Percentiles rank a stretch among this genome's conserved stretches.
Evolutionary conservation across 2,888 invertebrate species (phyloP).

Genomic region (Lithosia quadra): DNA sequence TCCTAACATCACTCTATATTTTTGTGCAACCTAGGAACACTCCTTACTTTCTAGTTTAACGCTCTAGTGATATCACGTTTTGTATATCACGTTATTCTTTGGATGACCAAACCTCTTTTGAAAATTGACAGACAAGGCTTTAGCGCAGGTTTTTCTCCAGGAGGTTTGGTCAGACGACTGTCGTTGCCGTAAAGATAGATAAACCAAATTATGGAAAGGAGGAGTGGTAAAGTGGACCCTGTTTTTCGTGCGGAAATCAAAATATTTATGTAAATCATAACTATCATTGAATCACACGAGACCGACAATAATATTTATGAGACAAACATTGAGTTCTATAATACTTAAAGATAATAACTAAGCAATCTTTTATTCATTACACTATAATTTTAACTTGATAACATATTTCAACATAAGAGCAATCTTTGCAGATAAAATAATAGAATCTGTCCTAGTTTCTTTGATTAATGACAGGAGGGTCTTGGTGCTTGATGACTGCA

Average conservation of each 20-base stretch:
- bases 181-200: too few species aligned
- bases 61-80: too few species aligned
- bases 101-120: too few species aligned
- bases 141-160: neutral
- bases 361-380: conserved; percentile 39
- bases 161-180: neutral
- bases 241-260: too few species aligned
- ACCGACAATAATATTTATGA: conserved; percentile 1
- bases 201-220: too few species aligned
- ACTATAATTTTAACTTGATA: conserved; percentile 42
- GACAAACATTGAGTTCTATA: neutral
- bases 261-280: neutral
- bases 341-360: conserved; percentile 18
- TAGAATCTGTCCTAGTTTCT: conserved; percentile 62
- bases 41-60: too few species aligned
- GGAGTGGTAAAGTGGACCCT: too few species aligned
- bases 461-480: conserved; percentile 73
- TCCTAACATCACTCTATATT: neutral
- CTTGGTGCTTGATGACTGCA: conserved; percentile 62
- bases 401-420: conserved; percentile 42
- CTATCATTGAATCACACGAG: neutral
- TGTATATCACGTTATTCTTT: too few species aligned
- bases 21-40: too few species aligned
- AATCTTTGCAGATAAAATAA: conserved; percentile 49
- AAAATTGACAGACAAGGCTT: neutral